Conservation (phyloP, 2,113 vertebrate species). For the Epinephelus moara region DNA sequence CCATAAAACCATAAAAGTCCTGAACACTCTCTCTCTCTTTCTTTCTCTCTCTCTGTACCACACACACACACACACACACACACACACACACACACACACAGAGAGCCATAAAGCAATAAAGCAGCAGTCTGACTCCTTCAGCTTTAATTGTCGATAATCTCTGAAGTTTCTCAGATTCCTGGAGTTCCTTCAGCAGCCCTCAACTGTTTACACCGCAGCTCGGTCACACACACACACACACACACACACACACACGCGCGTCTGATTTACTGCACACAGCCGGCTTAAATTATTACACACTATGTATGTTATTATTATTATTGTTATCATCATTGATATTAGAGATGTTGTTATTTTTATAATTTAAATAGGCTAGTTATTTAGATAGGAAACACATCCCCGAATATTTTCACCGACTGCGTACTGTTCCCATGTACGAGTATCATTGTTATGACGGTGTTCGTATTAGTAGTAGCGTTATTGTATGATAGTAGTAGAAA, state of each 20-base stretch:
- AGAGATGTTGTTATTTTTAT: background rate
- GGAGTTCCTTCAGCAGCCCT: conserved; percentile 58
- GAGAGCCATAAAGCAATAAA: conserved; percentile 71
- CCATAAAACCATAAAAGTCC: conserved; percentile 80
- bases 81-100: conserved; percentile 32
- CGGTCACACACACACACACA: background rate
- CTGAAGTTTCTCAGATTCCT: conserved; percentile 75
- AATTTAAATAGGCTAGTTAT: no score
- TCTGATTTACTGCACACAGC: conserved; percentile 9
- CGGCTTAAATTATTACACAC: background rate
- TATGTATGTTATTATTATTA: background rate
- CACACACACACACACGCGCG: background rate
- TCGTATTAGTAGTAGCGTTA: no score
- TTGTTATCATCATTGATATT: background rate
- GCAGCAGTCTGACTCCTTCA: conserved; percentile 52
- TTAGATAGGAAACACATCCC: no score
- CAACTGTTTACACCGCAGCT: conserved; percentile 50
- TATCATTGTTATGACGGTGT: no score
- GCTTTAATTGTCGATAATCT: conserved; percentile 71
- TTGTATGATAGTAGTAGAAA: no score
- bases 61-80: conserved; percentile 35
- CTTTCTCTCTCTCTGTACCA: background rate
- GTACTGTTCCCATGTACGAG: no score
- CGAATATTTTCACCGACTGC: no score
- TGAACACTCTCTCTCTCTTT: conserved; percentile 26